phyloP scores from a whole-genome alignment of 1,140 invertebrate genomes.

The Drosophila gunungcola region DNA sequence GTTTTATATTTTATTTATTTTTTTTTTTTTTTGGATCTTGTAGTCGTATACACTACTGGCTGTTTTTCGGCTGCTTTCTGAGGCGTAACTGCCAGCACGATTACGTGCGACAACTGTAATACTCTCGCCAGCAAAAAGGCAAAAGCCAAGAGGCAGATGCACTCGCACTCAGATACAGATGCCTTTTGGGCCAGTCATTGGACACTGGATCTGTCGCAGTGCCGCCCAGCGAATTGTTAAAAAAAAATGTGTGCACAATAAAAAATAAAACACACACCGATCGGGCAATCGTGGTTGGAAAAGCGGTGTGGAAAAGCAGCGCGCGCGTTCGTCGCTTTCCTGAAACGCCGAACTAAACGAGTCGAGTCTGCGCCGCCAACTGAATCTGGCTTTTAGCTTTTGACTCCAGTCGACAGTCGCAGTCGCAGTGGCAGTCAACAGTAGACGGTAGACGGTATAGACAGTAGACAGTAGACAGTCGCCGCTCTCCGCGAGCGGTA shows the following conservation, averaged over 20 bases:
- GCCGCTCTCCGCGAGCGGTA: constrained; percentile 40
- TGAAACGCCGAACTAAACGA: constrained; percentile 48
- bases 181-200: not conserved
- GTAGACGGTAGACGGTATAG: too few relatives aligned
- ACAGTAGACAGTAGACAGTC: too few relatives aligned
- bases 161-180: constrained; percentile 7
- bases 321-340: constrained; percentile 7
- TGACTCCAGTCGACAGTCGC: constrained; percentile 1
- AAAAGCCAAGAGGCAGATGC: constrained; percentile 22
- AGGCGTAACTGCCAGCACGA: constrained; percentile 71
- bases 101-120: constrained; percentile 57
- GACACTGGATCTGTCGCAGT: constrained; percentile 11
- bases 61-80: constrained; percentile 53
- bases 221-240: not conserved
- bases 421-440: constrained; percentile 3
- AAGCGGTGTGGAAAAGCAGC: constrained; percentile 6
- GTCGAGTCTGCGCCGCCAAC: constrained; percentile 74
- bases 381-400: constrained; percentile 46
- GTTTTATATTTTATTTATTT: too few relatives aligned
- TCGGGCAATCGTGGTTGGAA: constrained; percentile 1
- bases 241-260: not conserved
- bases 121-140: constrained; percentile 23
- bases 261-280: not conserved
- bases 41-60: constrained; percentile 22
- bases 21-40: constrained; percentile 32